Conservation (phyloP, 2,888 invertebrate genomes). For the Drosophila neoperkinsi region DNA sequence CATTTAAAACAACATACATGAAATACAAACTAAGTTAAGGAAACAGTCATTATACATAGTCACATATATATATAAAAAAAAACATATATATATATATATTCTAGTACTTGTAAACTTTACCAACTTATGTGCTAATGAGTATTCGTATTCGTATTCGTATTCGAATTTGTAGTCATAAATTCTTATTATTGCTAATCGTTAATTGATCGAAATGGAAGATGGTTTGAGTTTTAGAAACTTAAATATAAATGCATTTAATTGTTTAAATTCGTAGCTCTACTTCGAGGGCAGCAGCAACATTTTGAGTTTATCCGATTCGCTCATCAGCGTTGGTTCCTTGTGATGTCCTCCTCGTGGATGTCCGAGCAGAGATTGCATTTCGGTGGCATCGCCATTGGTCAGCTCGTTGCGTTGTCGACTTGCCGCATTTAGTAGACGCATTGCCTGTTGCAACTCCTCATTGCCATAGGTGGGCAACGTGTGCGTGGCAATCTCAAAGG, state of each 20-base stretch:
- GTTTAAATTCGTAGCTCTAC: conserved; percentile 38
- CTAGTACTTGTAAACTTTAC: conserved; percentile 24
- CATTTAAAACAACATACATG: conserved; percentile 63
- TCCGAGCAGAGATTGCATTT: conserved; percentile 80
- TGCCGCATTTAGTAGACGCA: conserved; percentile 79
- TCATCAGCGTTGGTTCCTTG: conserved; percentile 80
- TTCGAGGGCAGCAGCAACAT: conserved; percentile 85
- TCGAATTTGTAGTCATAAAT: conserved; percentile 10
- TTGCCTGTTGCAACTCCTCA: conserved; percentile 77
- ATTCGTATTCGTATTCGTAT: conserved; percentile 57
- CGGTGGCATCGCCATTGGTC: conserved; percentile 68
- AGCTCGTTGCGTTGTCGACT: conserved; percentile 74
- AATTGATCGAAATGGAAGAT: conserved; percentile 20
- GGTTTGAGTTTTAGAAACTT: conserved; percentile 47
- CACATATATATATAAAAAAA: conserved; percentile 24
- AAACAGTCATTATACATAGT: conserved; percentile 45
- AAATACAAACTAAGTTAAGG: conserved; percentile 41
- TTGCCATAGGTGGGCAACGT: conserved; percentile 80
- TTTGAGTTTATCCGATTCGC: conserved; percentile 85
- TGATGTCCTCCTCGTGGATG: conserved; percentile 51
- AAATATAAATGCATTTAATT: conserved; percentile 70
- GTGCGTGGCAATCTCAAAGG: conserved; percentile 86
- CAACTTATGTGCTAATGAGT: conserved; percentile 72
- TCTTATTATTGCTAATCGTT: conserved; percentile 25
- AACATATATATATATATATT: conserved; percentile 15